Evolutionary conservation across 2,113 vertebrate genomes (phyloP), one percentile per base, ranked within the genome.

Genomic region (Acanthisitta chloris): DNA sequence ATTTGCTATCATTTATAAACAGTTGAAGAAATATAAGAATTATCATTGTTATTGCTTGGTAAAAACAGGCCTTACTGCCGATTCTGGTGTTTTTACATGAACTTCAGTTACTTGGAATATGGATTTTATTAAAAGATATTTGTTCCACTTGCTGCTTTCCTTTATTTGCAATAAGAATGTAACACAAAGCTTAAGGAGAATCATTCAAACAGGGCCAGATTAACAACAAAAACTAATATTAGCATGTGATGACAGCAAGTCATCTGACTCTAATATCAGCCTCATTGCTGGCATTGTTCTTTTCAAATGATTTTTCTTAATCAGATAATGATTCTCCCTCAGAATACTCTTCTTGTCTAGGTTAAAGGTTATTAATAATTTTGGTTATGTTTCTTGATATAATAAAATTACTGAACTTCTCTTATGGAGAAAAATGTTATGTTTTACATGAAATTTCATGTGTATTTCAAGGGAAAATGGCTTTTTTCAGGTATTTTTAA

Each of bases 221-320:
- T 33, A 79, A 48, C 36, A 82, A 17, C 15, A 73, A 81, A 78
- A 70, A 26, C 46, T 57, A 45, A 21, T 74, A 91, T 88, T 67
- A 78, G 19, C 23, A 49, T 8, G 51, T 33, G 88, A 93, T 76
- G 95, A 95, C 66, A 79, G 62, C 59, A 90, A 90, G 64, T 48
- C 33, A 78, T 58, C 73, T 58, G 61, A 70, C 62, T 58, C 59
- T 78, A 70, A 4, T 81, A 81, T 34, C 59, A 46, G 34, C 46
- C 34, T 92, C 69, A 70, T n/a, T 42, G 34, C 6, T 33, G 14
- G 3, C 33, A 58, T 49, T 77, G 51, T 38, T 88, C 42, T 82
- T 77, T 82, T 36, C 45, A 31, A 73, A 57, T 38, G 0, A 43
- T 23, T 89, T 85, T 90, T 86, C 46, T 52, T 81, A 45, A 49